Conservation (phyloP, 1,140 invertebrate genomes). For the Leptinotarsa undecemlineata region DNA sequence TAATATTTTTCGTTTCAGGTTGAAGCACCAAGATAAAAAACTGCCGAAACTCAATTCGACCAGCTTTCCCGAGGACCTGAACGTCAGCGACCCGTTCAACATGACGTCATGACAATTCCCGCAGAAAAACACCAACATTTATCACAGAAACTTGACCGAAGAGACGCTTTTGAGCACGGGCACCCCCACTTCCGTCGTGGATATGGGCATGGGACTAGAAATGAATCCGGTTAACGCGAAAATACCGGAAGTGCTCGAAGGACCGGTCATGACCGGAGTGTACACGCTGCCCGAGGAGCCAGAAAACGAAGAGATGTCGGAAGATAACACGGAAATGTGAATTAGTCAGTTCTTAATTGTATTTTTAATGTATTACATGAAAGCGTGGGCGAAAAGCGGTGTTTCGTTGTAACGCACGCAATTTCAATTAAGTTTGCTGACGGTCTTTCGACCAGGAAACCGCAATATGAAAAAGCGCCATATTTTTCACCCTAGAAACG, state of each 20-base stretch:
- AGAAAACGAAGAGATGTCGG: conserved; percentile 63
- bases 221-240: conserved; percentile 47
- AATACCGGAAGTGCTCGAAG: conserved; percentile 55
- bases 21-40: conserved; percentile 62
- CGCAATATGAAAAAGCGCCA: too few relatives aligned
- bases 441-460: too few relatives aligned
- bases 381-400: not conserved
- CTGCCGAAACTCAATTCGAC: conserved; percentile 56
- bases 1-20: conserved; percentile 31
- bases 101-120: conserved; percentile 68
- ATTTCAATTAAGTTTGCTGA: too few relatives aligned
- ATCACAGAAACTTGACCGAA: conserved; percentile 68
- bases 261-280: conserved; percentile 58
- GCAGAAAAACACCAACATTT: conserved; percentile 56
- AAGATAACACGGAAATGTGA: conserved; percentile 66
- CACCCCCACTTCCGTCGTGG: conserved; percentile 61
- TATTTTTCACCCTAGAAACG: too few relatives aligned
- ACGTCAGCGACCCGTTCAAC: conserved; percentile 61
- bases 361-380: conserved; percentile 1
- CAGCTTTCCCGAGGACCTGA: conserved; percentile 60
- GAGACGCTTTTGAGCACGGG: conserved; percentile 62
- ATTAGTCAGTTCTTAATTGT: conserved; percentile 27
- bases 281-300: conserved; percentile 69
- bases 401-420: not conserved
- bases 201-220: conserved; percentile 53